Base-by-base conservation (phyloP, 2,888 invertebrate species). In the Psylliodes chrysocephalus region DNA sequence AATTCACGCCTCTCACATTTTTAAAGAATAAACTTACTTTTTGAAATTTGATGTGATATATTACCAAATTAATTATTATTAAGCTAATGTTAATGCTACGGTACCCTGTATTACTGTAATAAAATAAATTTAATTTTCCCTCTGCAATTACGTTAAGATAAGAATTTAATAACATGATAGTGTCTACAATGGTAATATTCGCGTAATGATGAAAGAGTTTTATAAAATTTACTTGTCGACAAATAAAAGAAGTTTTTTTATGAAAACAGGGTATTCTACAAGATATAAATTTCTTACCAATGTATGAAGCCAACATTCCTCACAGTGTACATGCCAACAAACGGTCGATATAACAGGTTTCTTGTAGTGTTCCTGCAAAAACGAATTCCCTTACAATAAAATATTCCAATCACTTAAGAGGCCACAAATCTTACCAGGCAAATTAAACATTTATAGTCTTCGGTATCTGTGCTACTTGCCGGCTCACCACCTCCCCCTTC, bases 301-400 rank as follows among this genome's bases (percentile, higher is more conserved):
- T 0, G 90, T 90, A 59, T 90, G 88, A 0, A 91, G 81, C 91
- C 91, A 91, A 72, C 91, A 91, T 25, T 87, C 87, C 79, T 89
- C 88, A 78, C 90, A 90, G 77, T 89, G 87, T 14, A 89, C 89
- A 79, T 90, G 90, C 90, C 90, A 90, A 78, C 90, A 90, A 71
- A 87, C 86, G 19, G 88, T 86, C 14, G 89, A 89, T 55, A 88
- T 87, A 42, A 89, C 85, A n/a, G 89, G 89, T 73, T 86, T 86
- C 73, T 84, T 85, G 79, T 88, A 89, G 55, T 85, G 83, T 74
- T 88, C 88, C 89, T 89, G 79, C 84, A 81, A 69, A 72, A 70
- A 66, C 30, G 53, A 38, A 49, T 22, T 51, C 46, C 60, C 38
- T 19, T 33, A 38, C 15, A 56, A 59, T 33, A 49, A 49, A 28